Evolutionary conservation across 2,113 vertebrate species (phyloP).

Genomic region (Vanacampus margaritifer): DNA sequence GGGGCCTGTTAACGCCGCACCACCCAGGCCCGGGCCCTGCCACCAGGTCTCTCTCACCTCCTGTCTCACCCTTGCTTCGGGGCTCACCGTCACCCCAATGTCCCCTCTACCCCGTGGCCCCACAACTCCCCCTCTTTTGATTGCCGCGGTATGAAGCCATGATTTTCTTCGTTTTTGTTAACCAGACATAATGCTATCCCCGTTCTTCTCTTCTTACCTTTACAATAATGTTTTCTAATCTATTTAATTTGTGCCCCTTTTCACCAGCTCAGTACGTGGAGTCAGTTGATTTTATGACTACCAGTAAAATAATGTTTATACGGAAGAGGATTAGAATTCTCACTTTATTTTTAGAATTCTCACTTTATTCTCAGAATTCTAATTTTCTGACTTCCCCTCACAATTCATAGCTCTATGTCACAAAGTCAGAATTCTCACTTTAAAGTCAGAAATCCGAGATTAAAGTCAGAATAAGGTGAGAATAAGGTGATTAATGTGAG

Average conservation of each 20-base stretch:
- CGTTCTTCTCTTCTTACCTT: neutral
- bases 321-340: too few relatives aligned
- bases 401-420: too few relatives aligned
- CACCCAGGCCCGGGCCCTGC: conserved; percentile 81
- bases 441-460: too few relatives aligned
- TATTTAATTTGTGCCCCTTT: conserved; percentile 49
- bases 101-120: conserved; percentile 38
- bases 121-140: conserved; percentile 35
- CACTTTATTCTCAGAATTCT: too few relatives aligned
- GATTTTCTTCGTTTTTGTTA: conserved; percentile 39
- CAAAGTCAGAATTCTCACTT: too few relatives aligned
- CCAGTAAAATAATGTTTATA: conserved; percentile 85
- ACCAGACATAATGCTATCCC: neutral
- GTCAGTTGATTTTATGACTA: conserved; percentile 87
- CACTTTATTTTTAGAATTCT: too few relatives aligned
- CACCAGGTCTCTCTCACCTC: conserved; percentile 58
- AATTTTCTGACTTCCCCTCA: too few relatives aligned
- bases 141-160: conserved; percentile 41
- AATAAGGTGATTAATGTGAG: too few relatives aligned
- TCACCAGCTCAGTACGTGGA: conserved; percentile 74
- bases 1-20: conserved; percentile 93
- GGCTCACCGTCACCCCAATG: conserved; percentile 77
- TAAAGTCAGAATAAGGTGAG: too few relatives aligned
- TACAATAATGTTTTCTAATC: neutral
- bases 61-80: conserved; percentile 77